Evolutionary conservation across 2,888 invertebrate species (phyloP), one percentile per base, ranked within the genome.

Genomic region (Boloria selene): DNA sequence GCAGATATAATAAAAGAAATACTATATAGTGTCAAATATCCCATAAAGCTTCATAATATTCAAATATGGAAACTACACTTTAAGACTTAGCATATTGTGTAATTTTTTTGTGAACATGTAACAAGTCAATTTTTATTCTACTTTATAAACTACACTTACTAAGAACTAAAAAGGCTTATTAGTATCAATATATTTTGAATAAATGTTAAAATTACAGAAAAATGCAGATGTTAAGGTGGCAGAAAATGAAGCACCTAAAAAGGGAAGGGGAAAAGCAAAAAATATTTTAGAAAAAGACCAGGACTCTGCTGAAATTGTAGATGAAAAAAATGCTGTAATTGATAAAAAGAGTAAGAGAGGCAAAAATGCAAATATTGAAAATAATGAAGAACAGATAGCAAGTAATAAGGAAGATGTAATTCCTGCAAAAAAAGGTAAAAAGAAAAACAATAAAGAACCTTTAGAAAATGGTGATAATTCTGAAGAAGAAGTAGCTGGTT

Each of bases 231-330:
- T 82, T 49, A 87, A 88, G 77, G 76, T 79, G 64, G 72, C 79
- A 55, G 86, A 85, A 71, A 83, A 70, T 79, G 89, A 86, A 74
- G 85, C 77, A 61, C 78, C 87, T 38, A 87, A 87, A 78, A 90
- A 87, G 73, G 86, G 85, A 22, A 80, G 85, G 75, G 87, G 87
- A 0, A 90, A 88, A 79, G 81, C 80, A 38, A 92, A 91, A 78
- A 76, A 70, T 65, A 74, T 78, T 53, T 75, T 77, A 72, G 83
- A 81, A 18, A 68, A 70, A 31, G 78, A 80, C 16, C 61, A 69
- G 31, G 79, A 77, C 67, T 75, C 77, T 65, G 74, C 72, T 59
- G 83, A 83, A 56, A 58, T 74, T 51, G 78, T 80, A 55, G 76
- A 74, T 64, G 80, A 78, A 61, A 77, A 81, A 65, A 67, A 70